Percentiles rank a stretch among this genome's conserved stretches.
phyloP scores from a whole-genome alignment of 1,140 invertebrate species.

The Lordiphosa clarofinis region DNA sequence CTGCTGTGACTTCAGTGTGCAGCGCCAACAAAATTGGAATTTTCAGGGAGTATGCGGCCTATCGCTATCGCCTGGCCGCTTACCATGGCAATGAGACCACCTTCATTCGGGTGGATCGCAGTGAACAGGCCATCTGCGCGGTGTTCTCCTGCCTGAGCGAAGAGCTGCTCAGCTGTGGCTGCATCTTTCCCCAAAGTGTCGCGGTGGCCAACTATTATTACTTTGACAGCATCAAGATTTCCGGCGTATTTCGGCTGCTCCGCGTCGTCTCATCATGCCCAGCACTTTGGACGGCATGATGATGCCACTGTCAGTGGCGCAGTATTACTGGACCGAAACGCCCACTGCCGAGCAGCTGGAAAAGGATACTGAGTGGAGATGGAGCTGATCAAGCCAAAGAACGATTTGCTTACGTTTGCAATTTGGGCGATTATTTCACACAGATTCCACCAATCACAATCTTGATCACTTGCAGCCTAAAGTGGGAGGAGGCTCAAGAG shows the following conservation, averaged over 20 bases:
- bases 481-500: not conserved
- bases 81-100: conserved; percentile 69
- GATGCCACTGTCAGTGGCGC: conserved; percentile 50
- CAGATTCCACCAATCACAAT: conserved; percentile 41
- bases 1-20: conserved; percentile 41
- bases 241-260: conserved; percentile 40
- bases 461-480: conserved; percentile 48
- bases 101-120: conserved; percentile 59
- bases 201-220: conserved; percentile 37
- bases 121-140: conserved; percentile 78
- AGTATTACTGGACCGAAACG: conserved; percentile 43
- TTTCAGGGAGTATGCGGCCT: conserved; percentile 6
- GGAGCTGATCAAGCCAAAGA: conserved; percentile 27
- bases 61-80: conserved; percentile 78
- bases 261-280: conserved; percentile 69
- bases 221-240: conserved; percentile 45
- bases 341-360: not conserved
- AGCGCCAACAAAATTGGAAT: conserved; percentile 7
- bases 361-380: conserved; percentile 12
- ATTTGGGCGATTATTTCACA: conserved; percentile 69
- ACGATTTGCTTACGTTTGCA: conserved; percentile 65
- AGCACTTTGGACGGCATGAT: conserved; percentile 55
- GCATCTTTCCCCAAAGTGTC: conserved; percentile 37
- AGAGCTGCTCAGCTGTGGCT: conserved; percentile 59
- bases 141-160: conserved; percentile 75